Base-by-base conservation (phyloP, 2,888 invertebrate genomes). In the Perizoma flavofasciatum region DNA sequence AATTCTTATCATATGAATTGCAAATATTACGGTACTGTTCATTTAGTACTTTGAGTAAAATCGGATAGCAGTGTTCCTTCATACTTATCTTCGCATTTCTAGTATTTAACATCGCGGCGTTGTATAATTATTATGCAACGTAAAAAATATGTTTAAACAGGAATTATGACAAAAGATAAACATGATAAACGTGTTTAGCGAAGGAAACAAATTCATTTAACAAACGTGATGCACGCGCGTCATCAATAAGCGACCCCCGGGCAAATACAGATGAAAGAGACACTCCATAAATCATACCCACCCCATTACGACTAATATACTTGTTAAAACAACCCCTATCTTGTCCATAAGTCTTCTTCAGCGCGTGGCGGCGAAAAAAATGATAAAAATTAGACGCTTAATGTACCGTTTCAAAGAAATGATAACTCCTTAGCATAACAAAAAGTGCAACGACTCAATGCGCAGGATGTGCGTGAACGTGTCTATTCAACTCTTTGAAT, bases 261-360 rank as follows among this genome's bases (percentile, higher is more conserved):
- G 78, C 85, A 84, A 88, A 85, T 84, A 86, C 84, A 83, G 79
- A 84, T 91, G 91, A 78, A 82, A 83, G 79, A 88, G 91, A 90
- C 91, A 86, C 82, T 78, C 82, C 82, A 91, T 92, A 89, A 89
- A 91, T 92, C 92, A 92, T 88, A 77, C 70, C 69, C 81, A 82
- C 91, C 89, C 91, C 75, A 88, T 88, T 83, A 86, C 82, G 75
- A 77, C 85, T 91, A 91, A 91, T 91, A 89, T 85, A 89, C 82
- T 88, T 90, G 91, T 92, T 90, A 88, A 87, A 90, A 90, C 89
- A 90, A 88, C 91, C 91, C 64, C 83, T 91, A 86, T 90, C 92
- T 91, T 83, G 86, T 89, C 88, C 71, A 75, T 77, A 71, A 73
- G 75, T 81, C 85, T 80, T 83, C 75, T 70, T 74, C 50, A 75